Evolutionary conservation across 2,888 invertebrate species (phyloP).

Genomic region (Eupithecia centaureata): DNA sequence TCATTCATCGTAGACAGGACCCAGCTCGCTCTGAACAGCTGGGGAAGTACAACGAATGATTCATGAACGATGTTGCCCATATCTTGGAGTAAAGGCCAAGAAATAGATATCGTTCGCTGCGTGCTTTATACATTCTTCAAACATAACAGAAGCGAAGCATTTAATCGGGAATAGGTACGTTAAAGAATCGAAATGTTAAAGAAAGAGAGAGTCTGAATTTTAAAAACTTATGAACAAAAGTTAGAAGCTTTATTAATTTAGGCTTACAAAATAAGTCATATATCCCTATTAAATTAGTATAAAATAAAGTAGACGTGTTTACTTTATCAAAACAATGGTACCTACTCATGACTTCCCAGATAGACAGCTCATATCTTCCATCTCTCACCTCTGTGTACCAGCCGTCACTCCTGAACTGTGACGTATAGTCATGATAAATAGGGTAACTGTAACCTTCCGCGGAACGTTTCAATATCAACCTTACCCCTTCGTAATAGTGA

Average conservation of each 20-base stretch:
- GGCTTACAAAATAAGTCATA: too few relatives aligned
- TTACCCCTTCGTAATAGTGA: constrained; percentile 28
- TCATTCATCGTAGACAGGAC: constrained; percentile 56
- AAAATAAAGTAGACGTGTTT: neutral
- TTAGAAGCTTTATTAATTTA: too few relatives aligned
- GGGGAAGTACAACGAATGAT: neutral
- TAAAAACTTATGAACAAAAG: too few relatives aligned
- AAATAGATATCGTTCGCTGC: neutral
- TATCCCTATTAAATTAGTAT: too few relatives aligned
- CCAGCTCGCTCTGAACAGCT: constrained; percentile 8
- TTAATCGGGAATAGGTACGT: neutral
- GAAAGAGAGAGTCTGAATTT: too few relatives aligned
- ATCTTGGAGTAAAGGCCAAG: neutral
- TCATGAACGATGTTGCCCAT: too few relatives aligned
- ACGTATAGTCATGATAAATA: constrained; percentile 30
- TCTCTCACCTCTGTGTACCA: neutral
- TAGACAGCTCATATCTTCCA: neutral
- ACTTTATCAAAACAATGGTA: neutral
- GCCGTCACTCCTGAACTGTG: constrained; percentile 17
- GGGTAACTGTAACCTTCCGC: constrained; percentile 18
- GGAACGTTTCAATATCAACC: constrained; percentile 27
- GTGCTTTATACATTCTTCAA: too few relatives aligned
- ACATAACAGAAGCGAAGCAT: neutral
- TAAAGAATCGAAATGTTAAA: too few relatives aligned
- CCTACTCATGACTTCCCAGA: neutral